A percentile compares a stretch with the other conserved stretches of the same genome.
These are phyloP conservation scores for Dendroctonus valens DNA, from an alignment of 1,140 invertebrate species.

Conservation along the genomic window DNA sequence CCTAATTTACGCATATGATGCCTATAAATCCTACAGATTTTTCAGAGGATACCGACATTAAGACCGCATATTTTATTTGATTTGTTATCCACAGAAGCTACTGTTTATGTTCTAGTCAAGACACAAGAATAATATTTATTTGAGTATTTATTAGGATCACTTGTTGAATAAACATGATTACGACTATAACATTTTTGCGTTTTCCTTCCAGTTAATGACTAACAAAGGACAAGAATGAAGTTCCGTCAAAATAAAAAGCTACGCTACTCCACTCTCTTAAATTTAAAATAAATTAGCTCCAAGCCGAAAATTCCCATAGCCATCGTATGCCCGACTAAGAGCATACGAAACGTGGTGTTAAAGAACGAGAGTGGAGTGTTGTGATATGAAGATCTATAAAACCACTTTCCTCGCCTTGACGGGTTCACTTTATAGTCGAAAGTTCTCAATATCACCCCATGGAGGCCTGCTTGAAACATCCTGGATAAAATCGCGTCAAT, in stretches of 20 bases:
- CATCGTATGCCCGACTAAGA: not conserved
- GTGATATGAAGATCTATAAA: not conserved
- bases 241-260: constrained; percentile 1
- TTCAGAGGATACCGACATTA: constrained; percentile 59
- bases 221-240: not conserved
- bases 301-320: not conserved
- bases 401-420: not conserved
- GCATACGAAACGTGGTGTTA: not conserved
- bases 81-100: not conserved
- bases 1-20: constrained; percentile 69
- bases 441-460: not conserved
- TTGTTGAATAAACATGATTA: not conserved
- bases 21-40: constrained; percentile 67
- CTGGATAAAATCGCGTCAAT: not conserved
- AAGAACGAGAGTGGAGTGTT: not conserved
- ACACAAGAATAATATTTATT: not conserved
- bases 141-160: not conserved
- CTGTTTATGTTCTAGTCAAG: not conserved
- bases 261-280: no score
- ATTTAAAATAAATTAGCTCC: not conserved
- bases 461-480: not conserved
- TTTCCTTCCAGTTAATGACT: not conserved
- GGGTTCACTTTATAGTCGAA: not conserved
- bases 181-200: no score
- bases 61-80: not conserved